Evolutionary conservation across 2,797 vertebrate genomes (phyloP).

Genomic region (Ceryle rudis): DNA sequence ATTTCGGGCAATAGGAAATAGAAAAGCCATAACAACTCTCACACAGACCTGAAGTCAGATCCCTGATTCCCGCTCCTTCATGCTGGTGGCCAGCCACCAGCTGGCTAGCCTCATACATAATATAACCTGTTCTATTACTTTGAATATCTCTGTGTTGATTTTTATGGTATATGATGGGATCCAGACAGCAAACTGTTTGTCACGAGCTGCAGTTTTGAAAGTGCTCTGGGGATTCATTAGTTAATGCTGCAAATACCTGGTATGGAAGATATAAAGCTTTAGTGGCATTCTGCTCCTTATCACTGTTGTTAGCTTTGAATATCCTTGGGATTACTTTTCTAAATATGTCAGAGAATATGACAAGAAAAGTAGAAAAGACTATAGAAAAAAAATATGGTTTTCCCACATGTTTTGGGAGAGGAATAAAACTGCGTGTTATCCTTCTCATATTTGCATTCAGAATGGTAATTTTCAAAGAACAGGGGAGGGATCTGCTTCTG

Average conservation of each 20-base stretch:
- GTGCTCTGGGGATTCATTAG: neutral
- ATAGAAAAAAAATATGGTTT: neutral
- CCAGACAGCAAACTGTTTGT: neutral
- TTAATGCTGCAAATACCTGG: neutral
- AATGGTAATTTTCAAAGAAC: slow-evolving; percentile 51
- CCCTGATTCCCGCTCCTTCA: neutral
- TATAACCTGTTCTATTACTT: neutral
- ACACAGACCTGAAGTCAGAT: neutral
- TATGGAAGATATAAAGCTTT: neutral
- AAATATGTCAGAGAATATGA: neutral
- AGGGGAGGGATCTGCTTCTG: neutral
- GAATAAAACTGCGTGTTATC: slow-evolving; percentile 25
- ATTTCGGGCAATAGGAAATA: neutral
- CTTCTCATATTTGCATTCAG: slow-evolving; percentile 33
- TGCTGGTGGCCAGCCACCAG: neutral
- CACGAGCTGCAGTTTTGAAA: neutral
- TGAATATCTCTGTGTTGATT: neutral
- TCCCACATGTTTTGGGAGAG: neutral
- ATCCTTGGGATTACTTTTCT: neutral
- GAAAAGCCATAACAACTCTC: neutral
- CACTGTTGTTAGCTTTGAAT: neutral
- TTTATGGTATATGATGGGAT: neutral
- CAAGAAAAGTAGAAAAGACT: neutral
- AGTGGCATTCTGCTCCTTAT: neutral
- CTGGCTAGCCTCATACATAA: neutral